phyloP scores from a whole-genome alignment of 2,797 vertebrate species.

The Lutjanus campechanus region DNA sequence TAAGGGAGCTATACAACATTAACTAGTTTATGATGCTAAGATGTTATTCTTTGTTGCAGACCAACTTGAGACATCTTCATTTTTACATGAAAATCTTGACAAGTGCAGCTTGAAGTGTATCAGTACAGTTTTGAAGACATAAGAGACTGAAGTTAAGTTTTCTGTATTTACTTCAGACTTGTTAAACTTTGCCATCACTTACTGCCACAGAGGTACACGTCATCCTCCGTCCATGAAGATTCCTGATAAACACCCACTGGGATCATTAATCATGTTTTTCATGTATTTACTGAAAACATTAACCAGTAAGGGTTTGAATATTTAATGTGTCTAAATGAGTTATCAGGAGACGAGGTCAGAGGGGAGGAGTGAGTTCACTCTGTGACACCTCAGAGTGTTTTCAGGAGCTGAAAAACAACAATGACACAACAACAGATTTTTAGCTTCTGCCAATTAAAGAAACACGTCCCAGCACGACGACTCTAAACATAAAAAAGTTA shows the following conservation, averaged over 20 bases:
- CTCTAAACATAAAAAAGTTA: not conserved
- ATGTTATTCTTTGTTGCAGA: not conserved
- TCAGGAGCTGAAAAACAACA: slow-evolving; percentile 17
- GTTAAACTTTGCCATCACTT: not conserved
- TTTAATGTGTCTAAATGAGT: slow-evolving; percentile 53
- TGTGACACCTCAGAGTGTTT: not conserved
- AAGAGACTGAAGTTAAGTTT: not conserved
- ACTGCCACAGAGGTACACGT: not conserved
- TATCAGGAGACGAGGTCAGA: slow-evolving; percentile 22
- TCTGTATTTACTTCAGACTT: not conserved
- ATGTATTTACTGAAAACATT: slow-evolving; percentile 27
- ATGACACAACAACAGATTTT: not conserved
- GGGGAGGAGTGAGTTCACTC: not conserved
- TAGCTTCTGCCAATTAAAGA: not conserved
- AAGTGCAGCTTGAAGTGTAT: not conserved
- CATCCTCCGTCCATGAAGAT: not conserved
- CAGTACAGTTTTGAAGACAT: not conserved
- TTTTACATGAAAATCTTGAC: not conserved
- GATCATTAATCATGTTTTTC: not conserved
- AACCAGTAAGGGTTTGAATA: slow-evolving; percentile 33
- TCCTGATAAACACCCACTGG: not conserved
- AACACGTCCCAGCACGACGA: not conserved
- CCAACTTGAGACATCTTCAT: not conserved
- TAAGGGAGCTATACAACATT: not conserved
- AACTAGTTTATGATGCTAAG: not conserved